Conservation (phyloP, 2,797 vertebrate species). For the Premnoplex brunnescens region DNA sequence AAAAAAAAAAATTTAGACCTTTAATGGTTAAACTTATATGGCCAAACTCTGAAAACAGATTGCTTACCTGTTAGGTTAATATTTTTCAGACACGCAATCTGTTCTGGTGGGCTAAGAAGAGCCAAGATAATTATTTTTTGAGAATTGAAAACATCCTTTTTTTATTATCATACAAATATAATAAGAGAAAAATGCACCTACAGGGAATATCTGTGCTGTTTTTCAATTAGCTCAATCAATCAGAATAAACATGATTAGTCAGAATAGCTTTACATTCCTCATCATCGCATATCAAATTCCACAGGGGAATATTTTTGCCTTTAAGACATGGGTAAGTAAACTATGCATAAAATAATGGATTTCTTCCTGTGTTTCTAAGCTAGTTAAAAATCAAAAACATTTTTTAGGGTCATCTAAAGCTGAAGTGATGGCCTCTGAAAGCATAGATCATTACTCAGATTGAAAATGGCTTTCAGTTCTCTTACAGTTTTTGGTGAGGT, state of each 20-base stretch:
- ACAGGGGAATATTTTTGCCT: constrained; percentile 6
- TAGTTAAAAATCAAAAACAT: constrained; percentile 9
- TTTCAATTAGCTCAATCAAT: constrained; percentile 70
- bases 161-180: constrained; percentile 61
- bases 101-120: constrained; percentile 34
- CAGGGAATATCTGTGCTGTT: constrained; percentile 36
- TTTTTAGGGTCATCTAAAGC: neutral
- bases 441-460: neutral
- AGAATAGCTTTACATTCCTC: constrained; percentile 30
- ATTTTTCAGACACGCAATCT: constrained; percentile 1
- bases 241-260: constrained; percentile 57
- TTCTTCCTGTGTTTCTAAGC: neutral
- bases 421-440: neutral
- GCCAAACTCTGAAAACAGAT: neutral
- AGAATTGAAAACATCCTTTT: constrained; percentile 41
- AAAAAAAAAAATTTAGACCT: neutral
- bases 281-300: constrained; percentile 9
- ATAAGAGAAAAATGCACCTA: constrained; percentile 53
- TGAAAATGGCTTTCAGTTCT: neutral
- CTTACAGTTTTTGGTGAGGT: neutral
- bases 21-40: neutral
- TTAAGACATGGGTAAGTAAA: constrained; percentile 24
- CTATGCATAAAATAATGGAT: neutral
- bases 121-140: constrained; percentile 37
- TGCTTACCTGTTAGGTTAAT: constrained; percentile 42